A percentile compares a stretch with the other conserved stretches of the same genome.
phyloP scores from a whole-genome alignment of 2,113 vertebrate species.

The Eptesicus fuscus region DNA sequence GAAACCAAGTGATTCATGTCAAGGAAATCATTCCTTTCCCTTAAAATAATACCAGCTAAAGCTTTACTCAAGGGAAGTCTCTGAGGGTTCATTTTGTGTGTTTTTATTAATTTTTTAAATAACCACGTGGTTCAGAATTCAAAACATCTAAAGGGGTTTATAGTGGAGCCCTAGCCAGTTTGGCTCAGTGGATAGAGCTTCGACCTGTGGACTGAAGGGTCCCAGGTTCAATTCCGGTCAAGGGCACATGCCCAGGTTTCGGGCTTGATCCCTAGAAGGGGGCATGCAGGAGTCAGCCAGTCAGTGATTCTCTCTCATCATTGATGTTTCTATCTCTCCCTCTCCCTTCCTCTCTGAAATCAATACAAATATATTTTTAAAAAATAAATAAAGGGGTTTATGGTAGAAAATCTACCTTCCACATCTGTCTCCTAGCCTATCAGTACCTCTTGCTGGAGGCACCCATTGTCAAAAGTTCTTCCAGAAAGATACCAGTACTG shows the following conservation, averaged over 20 bases:
- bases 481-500: background rate
- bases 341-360: no score
- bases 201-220: no score
- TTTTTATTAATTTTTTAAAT: background rate
- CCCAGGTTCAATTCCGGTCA: no score
- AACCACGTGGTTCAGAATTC: background rate
- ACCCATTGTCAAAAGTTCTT: slow-evolving; percentile 18
- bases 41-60: background rate
- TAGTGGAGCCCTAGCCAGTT: no score
- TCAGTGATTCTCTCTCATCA: no score
- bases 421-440: background rate
- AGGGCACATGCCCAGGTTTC: no score
- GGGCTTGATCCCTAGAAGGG: no score
- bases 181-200: no score
- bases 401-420: background rate
- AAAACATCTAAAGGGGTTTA: background rate
- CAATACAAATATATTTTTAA: no score
- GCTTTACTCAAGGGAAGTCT: background rate
- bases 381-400: background rate
- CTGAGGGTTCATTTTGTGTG: background rate
- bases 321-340: no score
- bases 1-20: background rate
- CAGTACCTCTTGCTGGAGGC: background rate
- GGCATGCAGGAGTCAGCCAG: no score
- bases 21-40: background rate